Conservation (phyloP, 2,113 vertebrate species). For the Elephas maximus region DNA sequence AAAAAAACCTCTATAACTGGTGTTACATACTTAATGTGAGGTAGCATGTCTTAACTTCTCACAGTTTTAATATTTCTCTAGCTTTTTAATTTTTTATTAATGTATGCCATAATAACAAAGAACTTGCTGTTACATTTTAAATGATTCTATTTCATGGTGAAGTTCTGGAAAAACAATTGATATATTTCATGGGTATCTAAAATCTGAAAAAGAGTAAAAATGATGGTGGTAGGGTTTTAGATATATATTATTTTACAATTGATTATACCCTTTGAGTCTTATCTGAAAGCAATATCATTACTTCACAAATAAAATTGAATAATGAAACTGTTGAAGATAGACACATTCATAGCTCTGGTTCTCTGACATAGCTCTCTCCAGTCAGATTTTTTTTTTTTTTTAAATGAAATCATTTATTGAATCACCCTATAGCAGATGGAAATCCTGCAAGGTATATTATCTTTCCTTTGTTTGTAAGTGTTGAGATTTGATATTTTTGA, state of each 20-base stretch:
- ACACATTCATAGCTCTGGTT: conserved; percentile 89
- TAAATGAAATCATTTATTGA: conserved; percentile 90
- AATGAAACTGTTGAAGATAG: conserved; percentile 88
- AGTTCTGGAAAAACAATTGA: conserved; percentile 51
- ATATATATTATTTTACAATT: conserved; percentile 85
- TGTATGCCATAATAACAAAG: conserved; percentile 2
- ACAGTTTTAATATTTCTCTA: conserved; percentile 37
- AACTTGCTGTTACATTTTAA: conserved; percentile 21
- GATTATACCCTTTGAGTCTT: conserved; percentile 85
- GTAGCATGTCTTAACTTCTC: neutral
- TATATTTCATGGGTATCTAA: conserved; percentile 74
- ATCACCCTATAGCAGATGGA: conserved; percentile 93
- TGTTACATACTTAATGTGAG: neutral
- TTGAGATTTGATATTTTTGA: conserved; percentile 76
- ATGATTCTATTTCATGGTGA: conserved; percentile 61
- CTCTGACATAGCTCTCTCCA: conserved; percentile 86
- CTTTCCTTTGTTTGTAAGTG: conserved; percentile 79
- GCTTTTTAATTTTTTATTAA: neutral
- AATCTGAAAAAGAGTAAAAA: conserved; percentile 85
- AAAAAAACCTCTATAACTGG: neutral
- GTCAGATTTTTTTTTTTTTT: conserved; percentile 86
- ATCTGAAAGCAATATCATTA: conserved; percentile 89
- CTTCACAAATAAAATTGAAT: conserved; percentile 90
- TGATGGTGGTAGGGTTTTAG: conserved; percentile 81
- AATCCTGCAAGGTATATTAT: conserved; percentile 87